Conservation (phyloP, 2,797 vertebrate species). For the Orientallactaga sibirica region DNA sequence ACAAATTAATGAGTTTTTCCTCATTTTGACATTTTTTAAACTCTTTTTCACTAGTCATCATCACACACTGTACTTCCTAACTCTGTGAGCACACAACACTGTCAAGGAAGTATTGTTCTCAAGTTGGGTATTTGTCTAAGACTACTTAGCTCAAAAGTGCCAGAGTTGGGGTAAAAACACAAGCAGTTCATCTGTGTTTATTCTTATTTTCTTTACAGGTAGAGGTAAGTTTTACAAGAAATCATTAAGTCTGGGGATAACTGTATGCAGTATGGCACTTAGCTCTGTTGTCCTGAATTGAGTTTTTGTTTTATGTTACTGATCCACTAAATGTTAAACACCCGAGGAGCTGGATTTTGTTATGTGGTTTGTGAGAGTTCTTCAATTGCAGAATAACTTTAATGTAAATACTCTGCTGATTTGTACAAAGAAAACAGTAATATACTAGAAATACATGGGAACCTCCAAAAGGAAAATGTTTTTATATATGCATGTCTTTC, state of each 20-base stretch:
- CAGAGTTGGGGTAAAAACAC: not conserved
- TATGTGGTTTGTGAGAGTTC: not conserved
- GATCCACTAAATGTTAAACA: conserved; percentile 5
- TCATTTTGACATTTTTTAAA: not conserved
- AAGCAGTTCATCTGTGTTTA: not conserved
- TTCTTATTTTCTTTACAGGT: conserved; percentile 9
- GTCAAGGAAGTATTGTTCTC: not conserved
- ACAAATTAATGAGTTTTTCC: conserved; percentile 16
- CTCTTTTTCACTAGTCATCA: not conserved
- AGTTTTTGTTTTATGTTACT: not conserved
- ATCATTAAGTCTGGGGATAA: not conserved
- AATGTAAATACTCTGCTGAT: not conserved
- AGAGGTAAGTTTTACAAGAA: not conserved
- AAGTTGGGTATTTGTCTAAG: not conserved
- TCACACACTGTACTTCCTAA: not conserved
- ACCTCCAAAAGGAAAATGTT: not conserved
- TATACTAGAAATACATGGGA: not conserved
- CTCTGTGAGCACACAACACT: not conserved
- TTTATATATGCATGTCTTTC: not conserved
- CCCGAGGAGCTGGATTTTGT: not conserved
- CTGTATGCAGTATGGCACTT: not conserved
- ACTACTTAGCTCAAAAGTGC: not conserved
- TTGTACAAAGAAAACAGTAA: not conserved
- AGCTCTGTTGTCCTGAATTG: not conserved
- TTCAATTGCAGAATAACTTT: conserved; percentile 11